These are phyloP conservation scores for Ctenopoma kingsleyae DNA, from an alignment of 2,797 vertebrate genomes.

Conservation along the genomic window DNA sequence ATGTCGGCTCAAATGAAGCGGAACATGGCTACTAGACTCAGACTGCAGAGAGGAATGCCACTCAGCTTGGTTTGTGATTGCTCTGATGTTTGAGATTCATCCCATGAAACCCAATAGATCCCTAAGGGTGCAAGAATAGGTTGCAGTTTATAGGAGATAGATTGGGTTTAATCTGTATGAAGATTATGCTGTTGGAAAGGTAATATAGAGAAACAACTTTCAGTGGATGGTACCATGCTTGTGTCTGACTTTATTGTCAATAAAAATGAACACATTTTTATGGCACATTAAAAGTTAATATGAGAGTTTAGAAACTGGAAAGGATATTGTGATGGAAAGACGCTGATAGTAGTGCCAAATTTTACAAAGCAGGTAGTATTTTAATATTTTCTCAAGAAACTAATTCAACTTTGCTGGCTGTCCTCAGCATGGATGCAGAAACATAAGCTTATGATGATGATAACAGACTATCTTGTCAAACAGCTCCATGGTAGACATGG, in stretches of 20 bases:
- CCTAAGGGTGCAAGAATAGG: slow-evolving; percentile 51
- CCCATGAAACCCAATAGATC: slow-evolving; percentile 64
- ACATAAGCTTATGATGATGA: slow-evolving; percentile 15
- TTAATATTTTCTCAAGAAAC: slow-evolving; percentile 14
- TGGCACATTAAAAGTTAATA: slow-evolving; percentile 35
- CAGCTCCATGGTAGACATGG: slow-evolving; percentile 2
- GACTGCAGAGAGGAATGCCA: slow-evolving; percentile 63
- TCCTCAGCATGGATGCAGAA: slow-evolving; percentile 23
- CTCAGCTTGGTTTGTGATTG: slow-evolving; percentile 70
- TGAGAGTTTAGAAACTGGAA: slow-evolving; percentile 26
- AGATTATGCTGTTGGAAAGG: slow-evolving; percentile 32
- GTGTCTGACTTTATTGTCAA: slow-evolving; percentile 14
- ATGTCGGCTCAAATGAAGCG: slow-evolving; percentile 81
- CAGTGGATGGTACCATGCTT: slow-evolving; percentile 13
- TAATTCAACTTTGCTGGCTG: slow-evolving; percentile 9
- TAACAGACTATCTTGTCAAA: slow-evolving; percentile 10
- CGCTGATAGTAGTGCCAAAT: slow-evolving; percentile 6
- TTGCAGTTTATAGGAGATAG: slow-evolving; percentile 45
- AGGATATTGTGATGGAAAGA: slow-evolving; percentile 19
- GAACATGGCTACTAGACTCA: slow-evolving; percentile 71
- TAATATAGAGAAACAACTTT: slow-evolving; percentile 27
- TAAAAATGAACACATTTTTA: slow-evolving; percentile 28
- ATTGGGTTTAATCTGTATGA: slow-evolving; percentile 47
- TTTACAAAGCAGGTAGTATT: slow-evolving; percentile 29
- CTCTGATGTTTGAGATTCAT: slow-evolving; percentile 77